Base-by-base conservation (phyloP, 2,888 invertebrate genomes). In the Drosophila meridiana region DNA sequence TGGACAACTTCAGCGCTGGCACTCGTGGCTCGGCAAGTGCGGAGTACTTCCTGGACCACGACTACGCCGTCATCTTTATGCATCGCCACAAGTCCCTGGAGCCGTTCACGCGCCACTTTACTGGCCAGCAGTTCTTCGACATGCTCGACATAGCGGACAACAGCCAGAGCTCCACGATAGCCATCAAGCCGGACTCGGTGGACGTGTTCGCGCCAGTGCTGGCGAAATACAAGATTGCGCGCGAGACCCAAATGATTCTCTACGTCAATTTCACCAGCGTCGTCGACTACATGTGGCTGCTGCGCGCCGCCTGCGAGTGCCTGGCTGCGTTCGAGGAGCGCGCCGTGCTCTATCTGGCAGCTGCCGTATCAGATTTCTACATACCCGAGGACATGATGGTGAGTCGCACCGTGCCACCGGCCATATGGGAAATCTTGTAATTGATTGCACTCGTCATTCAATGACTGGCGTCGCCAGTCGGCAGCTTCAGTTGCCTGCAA, bases 311-410 rank as follows among this genome's bases (percentile, higher is more conserved):
- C 28, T 97, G 98, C 89, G 96, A 97, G 93, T 95, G 96, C 78
- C 94, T 99, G 70, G 95, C 96, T 13, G 93, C 94, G 52, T 94
- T 96, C 56, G 96, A 96, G 8, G 92, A 95, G 0, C 94, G 94
- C 38, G 97, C 97, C 0, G 92, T 99, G 84, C 93, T 99, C n/a
- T 99, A 98, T 93, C 94, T 99, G 63, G 99, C 99, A 26, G 99
- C 99, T 2, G 99, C 99, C 4, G 99, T 99, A 0, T 99, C 99
- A 0, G 99, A 99, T 94, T 99, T 99, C 94, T 99, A 99, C 93
- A 96, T 99, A 92, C 99, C 99, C 53, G 95, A 96, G 81, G 96
- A 96, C 92, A 95, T 97, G 94, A 96, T 99, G 96, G 98, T 98
- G 93, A 94, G 92, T 87, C 34, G 28, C 38, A 47, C n/a, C 20